Conservation (phyloP, 2,888 invertebrate species). For the Pseudococcus viburni region DNA sequence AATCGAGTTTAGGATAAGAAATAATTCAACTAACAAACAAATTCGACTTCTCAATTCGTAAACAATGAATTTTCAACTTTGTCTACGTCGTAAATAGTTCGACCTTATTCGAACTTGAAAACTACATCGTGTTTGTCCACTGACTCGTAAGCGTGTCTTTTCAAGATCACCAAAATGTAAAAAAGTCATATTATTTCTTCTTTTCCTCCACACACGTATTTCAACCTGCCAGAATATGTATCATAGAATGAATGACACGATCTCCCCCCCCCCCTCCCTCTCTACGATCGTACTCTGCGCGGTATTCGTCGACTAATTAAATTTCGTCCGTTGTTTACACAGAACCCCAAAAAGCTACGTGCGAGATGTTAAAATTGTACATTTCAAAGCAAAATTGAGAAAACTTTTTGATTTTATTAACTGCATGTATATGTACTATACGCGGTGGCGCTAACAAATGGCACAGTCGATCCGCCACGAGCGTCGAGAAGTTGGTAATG, state of each 20-base stretch:
- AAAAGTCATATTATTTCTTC: not conserved
- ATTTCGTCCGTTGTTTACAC: conserved; percentile 42
- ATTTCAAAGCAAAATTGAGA: conserved; percentile 26
- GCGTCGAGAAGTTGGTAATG: no score
- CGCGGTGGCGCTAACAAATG: no score
- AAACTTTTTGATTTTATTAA: conserved; percentile 33
- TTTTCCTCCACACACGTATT: not conserved
- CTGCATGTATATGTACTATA: not conserved
- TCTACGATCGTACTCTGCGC: no score
- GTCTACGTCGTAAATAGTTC: no score
- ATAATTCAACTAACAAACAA: no score
- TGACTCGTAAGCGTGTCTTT: not conserved
- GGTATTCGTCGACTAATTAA: conserved; percentile 32
- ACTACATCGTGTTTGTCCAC: conserved; percentile 7
- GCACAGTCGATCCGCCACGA: no score
- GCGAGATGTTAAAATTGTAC: conserved; percentile 35
- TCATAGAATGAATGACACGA: not conserved
- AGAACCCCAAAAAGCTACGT: conserved; percentile 8
- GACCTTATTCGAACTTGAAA: not conserved
- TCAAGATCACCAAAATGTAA: not conserved
- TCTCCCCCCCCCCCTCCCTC: not conserved
- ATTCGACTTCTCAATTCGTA: no score
- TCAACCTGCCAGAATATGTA: not conserved
- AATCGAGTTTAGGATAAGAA: no score
- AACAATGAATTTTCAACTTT: no score